These are phyloP conservation scores for Rhineura floridana DNA, from an alignment of 2,113 vertebrate genomes.

Conservation along the genomic window DNA sequence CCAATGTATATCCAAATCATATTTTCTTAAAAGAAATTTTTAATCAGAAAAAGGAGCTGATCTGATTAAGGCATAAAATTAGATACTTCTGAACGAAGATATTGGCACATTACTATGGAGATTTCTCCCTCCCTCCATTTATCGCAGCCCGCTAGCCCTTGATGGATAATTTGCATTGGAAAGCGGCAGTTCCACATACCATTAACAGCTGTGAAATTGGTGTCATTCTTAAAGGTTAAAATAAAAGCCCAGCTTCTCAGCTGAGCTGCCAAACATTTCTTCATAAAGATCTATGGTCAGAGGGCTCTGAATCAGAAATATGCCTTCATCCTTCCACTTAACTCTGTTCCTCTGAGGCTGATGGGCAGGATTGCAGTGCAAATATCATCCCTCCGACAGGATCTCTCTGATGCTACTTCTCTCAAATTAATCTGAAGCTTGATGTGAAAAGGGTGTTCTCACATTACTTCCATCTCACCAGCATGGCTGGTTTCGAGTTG, in stretches of 20 bases:
- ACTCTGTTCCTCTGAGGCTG: background rate
- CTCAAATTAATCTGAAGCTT: background rate
- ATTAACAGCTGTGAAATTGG: constrained; percentile 69
- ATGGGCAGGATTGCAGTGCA: background rate
- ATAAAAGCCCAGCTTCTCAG: constrained; percentile 58
- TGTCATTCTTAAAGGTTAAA: constrained; percentile 70
- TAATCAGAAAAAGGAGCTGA: constrained; percentile 16
- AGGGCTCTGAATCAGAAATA: constrained; percentile 52
- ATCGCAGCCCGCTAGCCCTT: constrained; percentile 41
- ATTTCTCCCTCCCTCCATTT: constrained; percentile 32
- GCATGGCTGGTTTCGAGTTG: background rate
- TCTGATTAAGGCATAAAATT: constrained; percentile 51
- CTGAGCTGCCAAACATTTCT: constrained; percentile 64
- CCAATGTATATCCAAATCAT: constrained; percentile 16
- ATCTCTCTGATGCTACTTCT: background rate
- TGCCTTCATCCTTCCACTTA: background rate
- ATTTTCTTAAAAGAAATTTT: constrained; percentile 35
- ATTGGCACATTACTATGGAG: constrained; percentile 54
- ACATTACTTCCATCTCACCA: background rate
- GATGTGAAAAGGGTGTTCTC: background rate
- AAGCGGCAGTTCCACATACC: constrained; percentile 61
- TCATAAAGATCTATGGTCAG: constrained; percentile 41
- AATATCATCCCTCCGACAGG: background rate
- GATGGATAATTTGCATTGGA: constrained; percentile 62
- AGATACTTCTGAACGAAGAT: constrained; percentile 56